Base-by-base conservation (phyloP, 2,797 vertebrate species). In the Gymnodraco acuticeps region DNA sequence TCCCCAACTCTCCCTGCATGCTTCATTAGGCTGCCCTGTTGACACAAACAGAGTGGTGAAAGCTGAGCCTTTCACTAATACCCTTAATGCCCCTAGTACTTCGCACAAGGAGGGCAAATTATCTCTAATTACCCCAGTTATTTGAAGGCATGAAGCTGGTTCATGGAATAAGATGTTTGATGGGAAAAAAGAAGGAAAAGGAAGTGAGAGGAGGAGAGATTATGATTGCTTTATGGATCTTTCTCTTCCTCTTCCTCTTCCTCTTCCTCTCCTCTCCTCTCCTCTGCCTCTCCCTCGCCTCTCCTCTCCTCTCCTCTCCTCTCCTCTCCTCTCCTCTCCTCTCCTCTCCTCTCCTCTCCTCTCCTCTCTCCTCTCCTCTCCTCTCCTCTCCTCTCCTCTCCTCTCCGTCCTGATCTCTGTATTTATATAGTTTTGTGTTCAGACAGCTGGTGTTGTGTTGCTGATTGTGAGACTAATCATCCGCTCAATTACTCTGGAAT, bases 401-500 rank as follows among this genome's bases (percentile, higher is more conserved):
- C 59, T 69, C 63, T 64, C 42, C 20, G 2, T 19, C 47, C 46
- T 66, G 74, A 85, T 90, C 85, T 88, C 85, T 92, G 74, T 94
- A 88, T 95, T 96, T 95, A 94, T 92, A 78, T 75, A 91, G 75
- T 73, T 92, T 92, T 88, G 87, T 79, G 71, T 94, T 93, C 88
- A 93, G 94, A 90, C 93, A 95, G 94, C 94, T 96, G 94, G 94
- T 89, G 91, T 91, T 92, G 80, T 89, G 92, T 94, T 91, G 93
- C 85, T 93, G 94, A 95, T 94, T 95, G 92, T 95, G 95, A 89
- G 90, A 93, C 84, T 95, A 96, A 95, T 95, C 92, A 96, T 91
- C 84, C 80, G 88, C 90, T 94, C 96, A 96, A 96, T 96, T 97
- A 96, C 90, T 89, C 82, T 86, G 94, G 94, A 96, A 96, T 96